Evolutionary conservation across 2,113 vertebrate genomes (phyloP), one percentile per base, ranked within the genome.

Genomic region (Thalassarche chlororhynchos): DNA sequence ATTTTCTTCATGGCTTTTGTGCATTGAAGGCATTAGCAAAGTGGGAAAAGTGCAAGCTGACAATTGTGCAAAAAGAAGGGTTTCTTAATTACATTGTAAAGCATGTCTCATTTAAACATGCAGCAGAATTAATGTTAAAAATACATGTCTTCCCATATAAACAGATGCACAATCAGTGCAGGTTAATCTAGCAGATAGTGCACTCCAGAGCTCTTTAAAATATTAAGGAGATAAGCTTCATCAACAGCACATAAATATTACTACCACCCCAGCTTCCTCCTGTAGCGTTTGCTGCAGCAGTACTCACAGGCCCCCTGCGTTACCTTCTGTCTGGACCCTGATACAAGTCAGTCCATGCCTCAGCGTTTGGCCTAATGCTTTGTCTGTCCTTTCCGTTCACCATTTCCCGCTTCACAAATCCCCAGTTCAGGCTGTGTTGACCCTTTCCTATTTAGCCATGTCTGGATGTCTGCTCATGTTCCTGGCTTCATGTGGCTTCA

Each of bases 1-100:
- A 94, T 96, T 97, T 84, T 92, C 89, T 91, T 93, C 92, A 91
- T 95, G 89, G 84, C 96, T 96, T 95, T 95, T 97, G 93, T 93
- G 90, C 93, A 90, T 54, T 92, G 58, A 90, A 97, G 92, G 90
- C 93, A 94, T 97, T 97, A 96, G 85, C 70, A 94, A 93, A 94
- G 80, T 74, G 54, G 80, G 94, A 89, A 97, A 96, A 97, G 87
- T 81, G 38, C 10, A 57, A 96, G 75, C 68, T 92, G 78, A 93
- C 72, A 81, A 94, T 49, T 83, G 85, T 94, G 93, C 11, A 10
- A 31, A 69, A 87, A 92, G 65, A 93, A 91, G 93, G 60, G n/a
- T 40, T 89, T 90, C 82, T 95, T 96, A 97, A 97, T 97, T 91
- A 91, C 88, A 92, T 77, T 95, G 93, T 92, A 90, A 96, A 90